Evolutionary conservation across 2,113 vertebrate genomes (phyloP).

Genomic region (Nyctereutes procyonoides): DNA sequence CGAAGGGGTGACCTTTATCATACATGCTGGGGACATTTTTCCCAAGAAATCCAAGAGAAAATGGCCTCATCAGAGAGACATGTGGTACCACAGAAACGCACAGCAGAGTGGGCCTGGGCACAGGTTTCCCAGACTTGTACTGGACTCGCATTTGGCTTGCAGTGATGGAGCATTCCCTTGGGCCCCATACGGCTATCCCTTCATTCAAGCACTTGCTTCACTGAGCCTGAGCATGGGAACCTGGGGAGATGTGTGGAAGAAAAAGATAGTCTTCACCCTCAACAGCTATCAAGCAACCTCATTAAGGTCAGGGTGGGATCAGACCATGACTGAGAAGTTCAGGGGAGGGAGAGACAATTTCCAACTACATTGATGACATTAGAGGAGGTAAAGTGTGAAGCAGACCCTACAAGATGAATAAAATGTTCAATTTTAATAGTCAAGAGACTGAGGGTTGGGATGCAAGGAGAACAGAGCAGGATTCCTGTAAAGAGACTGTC

Average conservation of each 20-base stretch:
- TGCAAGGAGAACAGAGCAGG: not conserved
- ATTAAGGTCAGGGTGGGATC: not conserved
- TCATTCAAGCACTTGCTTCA: not conserved
- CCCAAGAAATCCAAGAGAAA: conserved; percentile 58
- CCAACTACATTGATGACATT: not conserved
- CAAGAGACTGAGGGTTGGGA: not conserved
- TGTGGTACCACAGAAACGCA: not conserved
- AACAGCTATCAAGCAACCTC: not conserved
- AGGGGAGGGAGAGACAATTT: not conserved
- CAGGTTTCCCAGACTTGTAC: not conserved
- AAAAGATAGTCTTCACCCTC: not conserved
- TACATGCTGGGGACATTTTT: conserved; percentile 71
- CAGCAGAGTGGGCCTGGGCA: not conserved
- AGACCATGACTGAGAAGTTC: not conserved
- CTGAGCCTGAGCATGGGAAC: not conserved
- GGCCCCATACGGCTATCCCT: not conserved
- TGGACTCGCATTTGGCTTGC: not conserved
- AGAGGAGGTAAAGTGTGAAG: not conserved
- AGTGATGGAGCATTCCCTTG: not conserved
- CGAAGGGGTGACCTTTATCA: conserved; percentile 62
- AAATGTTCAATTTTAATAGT: not conserved
- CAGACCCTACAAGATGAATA: not conserved
- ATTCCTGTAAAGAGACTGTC: not conserved
- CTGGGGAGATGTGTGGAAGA: not conserved
- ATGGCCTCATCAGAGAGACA: conserved; percentile 40